phyloP scores from a whole-genome alignment of 2,797 vertebrate genomes.

The Argya squamiceps region DNA sequence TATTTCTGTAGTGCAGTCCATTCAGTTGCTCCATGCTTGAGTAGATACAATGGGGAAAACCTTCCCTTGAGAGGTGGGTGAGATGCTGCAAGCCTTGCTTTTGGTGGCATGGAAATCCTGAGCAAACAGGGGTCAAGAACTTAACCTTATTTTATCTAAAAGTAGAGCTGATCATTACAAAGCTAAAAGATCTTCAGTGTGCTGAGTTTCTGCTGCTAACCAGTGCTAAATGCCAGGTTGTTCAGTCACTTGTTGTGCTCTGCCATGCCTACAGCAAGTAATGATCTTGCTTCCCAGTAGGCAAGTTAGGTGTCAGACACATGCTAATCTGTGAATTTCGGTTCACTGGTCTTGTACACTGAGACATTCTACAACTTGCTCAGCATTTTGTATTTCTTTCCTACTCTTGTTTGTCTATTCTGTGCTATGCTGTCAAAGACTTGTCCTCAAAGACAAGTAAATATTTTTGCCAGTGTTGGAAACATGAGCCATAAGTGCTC shows the following conservation, averaged over 20 bases:
- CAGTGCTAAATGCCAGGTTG: background rate
- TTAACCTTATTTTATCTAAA: background rate
- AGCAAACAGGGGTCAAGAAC: background rate
- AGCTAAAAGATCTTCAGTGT: background rate
- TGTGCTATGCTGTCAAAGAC: background rate
- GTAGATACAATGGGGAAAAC: background rate
- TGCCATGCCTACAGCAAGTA: background rate
- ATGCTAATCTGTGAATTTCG: background rate
- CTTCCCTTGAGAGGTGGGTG: background rate
- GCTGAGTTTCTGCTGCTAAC: background rate
- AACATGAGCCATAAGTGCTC: background rate
- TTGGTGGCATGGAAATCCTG: background rate
- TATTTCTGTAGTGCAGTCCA: background rate
- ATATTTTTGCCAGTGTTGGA: background rate
- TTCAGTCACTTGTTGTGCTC: background rate
- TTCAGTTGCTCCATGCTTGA: background rate
- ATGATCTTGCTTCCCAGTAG: background rate
- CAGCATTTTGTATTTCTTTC: background rate
- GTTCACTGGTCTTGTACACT: background rate
- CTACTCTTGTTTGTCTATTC: background rate
- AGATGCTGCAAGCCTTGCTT: background rate
- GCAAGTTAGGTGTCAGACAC: background rate
- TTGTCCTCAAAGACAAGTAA: background rate
- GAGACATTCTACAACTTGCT: background rate
- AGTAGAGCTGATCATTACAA: background rate